Base-by-base conservation (phyloP, 2,113 vertebrate species). In the Dromiciops gliroides region DNA sequence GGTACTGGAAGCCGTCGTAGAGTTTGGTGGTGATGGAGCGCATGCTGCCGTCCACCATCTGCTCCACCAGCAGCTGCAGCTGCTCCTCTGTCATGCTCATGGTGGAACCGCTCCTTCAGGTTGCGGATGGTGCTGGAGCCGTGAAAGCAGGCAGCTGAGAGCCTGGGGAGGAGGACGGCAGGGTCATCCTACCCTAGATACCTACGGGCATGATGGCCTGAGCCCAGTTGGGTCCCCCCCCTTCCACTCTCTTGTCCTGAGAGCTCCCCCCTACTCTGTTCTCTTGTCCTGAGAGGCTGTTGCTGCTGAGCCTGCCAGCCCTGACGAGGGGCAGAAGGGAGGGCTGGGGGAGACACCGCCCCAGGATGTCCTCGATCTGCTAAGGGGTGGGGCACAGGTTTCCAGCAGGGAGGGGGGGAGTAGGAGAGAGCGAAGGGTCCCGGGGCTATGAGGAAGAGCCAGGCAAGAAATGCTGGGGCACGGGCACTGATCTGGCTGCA, bases 71-170 rank as follows among this genome's bases (percentile, higher is more conserved):
- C 49, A 99, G 95, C 98, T 99, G 99, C 67, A 99, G 99, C 99
- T 99, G 99, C 98, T 99, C 99, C 98, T 99, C 99, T 0, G 99
- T 99, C 99, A 99, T 99, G 97, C 98, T 99, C 99, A 99, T 99
- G 99, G 99, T 99, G 99, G 99, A 99, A 99, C 0, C 99, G 99
- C 95, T 99, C 99, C 98, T 99, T 99, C 96, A 99, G 99, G 91
- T 99, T 98, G 0, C 99, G 99, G 98, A 99, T 99, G 95, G 99
- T 99, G 98, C 99, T 99, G 24, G 99, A 99, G 92, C 99, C 99
- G 0, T 99, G 99, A 98, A 99, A 99, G 31, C 99, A 99, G 24
- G 99, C 12, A 99, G 99, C 98, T 99, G 99, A 0, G 99, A 99
- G 2, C 99, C 99, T 99, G 98, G 60, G 26, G 51, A 28, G 48